phyloP scores from a whole-genome alignment of 2,797 vertebrate genomes.

The Enteromius thamalakanensis region DNA sequence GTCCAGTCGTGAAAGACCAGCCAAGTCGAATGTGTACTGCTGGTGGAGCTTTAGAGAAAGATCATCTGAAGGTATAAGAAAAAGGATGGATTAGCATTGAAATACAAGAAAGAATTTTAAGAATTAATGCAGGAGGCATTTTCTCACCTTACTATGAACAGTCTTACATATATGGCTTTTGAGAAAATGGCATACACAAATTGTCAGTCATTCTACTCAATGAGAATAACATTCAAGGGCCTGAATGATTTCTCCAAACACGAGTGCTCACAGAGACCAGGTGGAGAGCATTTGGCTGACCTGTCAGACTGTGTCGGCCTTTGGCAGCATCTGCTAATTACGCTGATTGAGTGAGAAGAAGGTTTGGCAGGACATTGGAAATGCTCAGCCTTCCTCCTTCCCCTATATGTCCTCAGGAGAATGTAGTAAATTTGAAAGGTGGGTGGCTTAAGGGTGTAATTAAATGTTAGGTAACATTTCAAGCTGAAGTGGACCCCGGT shows the following conservation, averaged over 20 bases:
- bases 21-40: slow-evolving; percentile 83
- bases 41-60: slow-evolving; percentile 62
- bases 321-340: slow-evolving; percentile 63
- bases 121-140: background rate
- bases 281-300: slow-evolving; percentile 59
- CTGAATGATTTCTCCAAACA: slow-evolving; percentile 61
- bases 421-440: slow-evolving; percentile 57
- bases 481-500: slow-evolving; percentile 41
- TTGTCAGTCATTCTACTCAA: slow-evolving; percentile 55
- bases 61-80: slow-evolving; percentile 66
- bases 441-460: slow-evolving; percentile 49
- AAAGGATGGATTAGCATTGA: slow-evolving; percentile 43
- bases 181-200: slow-evolving; percentile 60
- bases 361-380: slow-evolving; percentile 56
- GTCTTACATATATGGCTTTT: slow-evolving; percentile 53
- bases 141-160: slow-evolving; percentile 46
- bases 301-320: slow-evolving; percentile 50
- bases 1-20: slow-evolving; percentile 74
- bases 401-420: slow-evolving; percentile 51
- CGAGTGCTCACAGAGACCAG: slow-evolving; percentile 49
- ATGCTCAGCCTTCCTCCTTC: slow-evolving; percentile 48
- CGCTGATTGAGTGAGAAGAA: slow-evolving; percentile 59
- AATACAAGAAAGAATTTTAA: slow-evolving; percentile 39
- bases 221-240: slow-evolving; percentile 57
- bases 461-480: slow-evolving; percentile 47